phyloP scores from a whole-genome alignment of 2,888 invertebrate genomes.

The Lasioglossum calceatum region DNA sequence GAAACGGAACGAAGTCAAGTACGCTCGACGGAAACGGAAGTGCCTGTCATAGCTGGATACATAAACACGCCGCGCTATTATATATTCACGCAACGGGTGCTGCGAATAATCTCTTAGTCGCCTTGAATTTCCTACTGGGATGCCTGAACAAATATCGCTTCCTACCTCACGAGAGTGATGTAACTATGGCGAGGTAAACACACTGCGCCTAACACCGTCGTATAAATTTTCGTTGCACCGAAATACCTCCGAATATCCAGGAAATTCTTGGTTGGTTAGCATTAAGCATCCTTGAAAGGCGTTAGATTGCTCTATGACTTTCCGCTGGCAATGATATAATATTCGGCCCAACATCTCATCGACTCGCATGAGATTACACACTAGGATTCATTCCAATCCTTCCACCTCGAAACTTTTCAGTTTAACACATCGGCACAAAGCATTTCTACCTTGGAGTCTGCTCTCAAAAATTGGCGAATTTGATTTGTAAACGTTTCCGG shows the following conservation, averaged over 20 bases:
- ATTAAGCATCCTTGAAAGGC: neutral
- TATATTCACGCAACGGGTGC: constrained; percentile 81
- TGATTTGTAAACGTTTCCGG: neutral
- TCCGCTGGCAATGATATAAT: neutral
- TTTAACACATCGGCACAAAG: neutral
- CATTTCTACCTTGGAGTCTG: neutral
- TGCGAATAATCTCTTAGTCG: constrained; percentile 77
- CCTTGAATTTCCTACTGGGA: constrained; percentile 73
- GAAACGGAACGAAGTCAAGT: constrained; percentile 77
- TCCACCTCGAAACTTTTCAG: no score
- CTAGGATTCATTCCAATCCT: neutral
- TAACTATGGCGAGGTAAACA: constrained; percentile 56
- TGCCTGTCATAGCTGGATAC: constrained; percentile 83
- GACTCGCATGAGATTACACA: neutral
- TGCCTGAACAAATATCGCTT: constrained; percentile 73
- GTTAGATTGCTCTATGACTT: neutral
- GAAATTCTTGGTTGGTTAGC: neutral
- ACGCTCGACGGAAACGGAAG: constrained; percentile 83
- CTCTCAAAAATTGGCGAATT: neutral
- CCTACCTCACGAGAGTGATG: constrained; percentile 50
- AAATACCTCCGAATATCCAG: constrained; percentile 22
- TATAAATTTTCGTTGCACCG: constrained; percentile 45
- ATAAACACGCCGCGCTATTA: constrained; percentile 81
- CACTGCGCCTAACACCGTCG: constrained; percentile 30
- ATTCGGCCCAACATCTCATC: neutral